phyloP scores from a whole-genome alignment of 2,888 invertebrate genomes.

The Stenurella melanura region DNA sequence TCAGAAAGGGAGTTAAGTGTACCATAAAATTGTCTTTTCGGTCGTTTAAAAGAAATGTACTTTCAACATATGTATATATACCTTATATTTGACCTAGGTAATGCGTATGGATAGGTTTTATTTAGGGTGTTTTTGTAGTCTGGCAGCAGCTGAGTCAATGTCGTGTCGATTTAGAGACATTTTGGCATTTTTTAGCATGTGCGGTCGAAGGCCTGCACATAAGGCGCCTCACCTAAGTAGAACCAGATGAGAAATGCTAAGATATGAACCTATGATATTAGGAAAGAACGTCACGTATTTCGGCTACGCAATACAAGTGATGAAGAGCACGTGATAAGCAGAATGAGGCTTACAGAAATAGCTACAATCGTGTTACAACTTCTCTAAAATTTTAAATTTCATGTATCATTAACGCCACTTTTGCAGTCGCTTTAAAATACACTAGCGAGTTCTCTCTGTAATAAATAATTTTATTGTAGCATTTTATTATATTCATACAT shows the following conservation, averaged over 20 bases:
- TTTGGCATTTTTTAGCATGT: slow-evolving; percentile 46
- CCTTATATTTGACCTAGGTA: slow-evolving; percentile 3
- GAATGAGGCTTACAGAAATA: slow-evolving; percentile 50
- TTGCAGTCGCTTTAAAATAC: not conserved
- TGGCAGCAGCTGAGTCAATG: slow-evolving; percentile 46
- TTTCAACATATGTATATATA: not conserved
- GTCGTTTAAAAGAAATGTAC: not conserved
- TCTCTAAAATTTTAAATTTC: slow-evolving; percentile 37
- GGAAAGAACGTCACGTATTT: slow-evolving; percentile 58
- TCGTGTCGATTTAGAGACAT: slow-evolving; percentile 48
- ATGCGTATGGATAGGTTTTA: slow-evolving; percentile 22
- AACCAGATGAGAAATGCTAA: slow-evolving; percentile 56
- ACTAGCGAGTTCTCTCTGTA: not conserved
- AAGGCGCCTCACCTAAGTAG: slow-evolving; percentile 45
- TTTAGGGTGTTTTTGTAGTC: slow-evolving; percentile 45
- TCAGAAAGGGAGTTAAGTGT: too few relatives aligned
- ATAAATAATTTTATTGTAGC: not conserved
- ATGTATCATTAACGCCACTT: not conserved
- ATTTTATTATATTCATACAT: not conserved
- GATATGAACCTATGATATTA: slow-evolving; percentile 54
- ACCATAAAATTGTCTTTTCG: too few relatives aligned
- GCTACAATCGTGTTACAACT: slow-evolving; percentile 41
- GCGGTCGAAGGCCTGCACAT: slow-evolving; percentile 40
- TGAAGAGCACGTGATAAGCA: slow-evolving; percentile 56
- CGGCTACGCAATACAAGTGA: slow-evolving; percentile 53